Evolutionary conservation across 1,140 invertebrate species (phyloP).

Genomic region (Sarcophaga bullata): DNA sequence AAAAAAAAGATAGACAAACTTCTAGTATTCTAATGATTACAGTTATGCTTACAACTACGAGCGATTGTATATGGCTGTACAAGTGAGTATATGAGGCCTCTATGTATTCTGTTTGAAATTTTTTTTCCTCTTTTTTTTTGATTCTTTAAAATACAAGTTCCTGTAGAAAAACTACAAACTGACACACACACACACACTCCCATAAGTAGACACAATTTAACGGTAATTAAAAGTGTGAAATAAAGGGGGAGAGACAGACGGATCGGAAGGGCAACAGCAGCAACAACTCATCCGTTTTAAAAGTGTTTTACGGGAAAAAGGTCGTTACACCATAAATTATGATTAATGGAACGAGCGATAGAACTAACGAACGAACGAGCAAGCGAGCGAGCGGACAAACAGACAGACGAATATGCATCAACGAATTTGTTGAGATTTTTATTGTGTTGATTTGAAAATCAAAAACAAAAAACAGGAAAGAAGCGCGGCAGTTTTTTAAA

Average conservation of each 20-base stretch:
- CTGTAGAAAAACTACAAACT: not conserved
- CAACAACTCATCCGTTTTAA: not conserved
- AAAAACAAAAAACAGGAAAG: too few species aligned
- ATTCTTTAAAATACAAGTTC: too few species aligned
- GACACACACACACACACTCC: not conserved
- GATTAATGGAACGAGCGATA: not conserved
- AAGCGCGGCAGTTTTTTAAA: too few species aligned
- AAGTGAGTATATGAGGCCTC: not conserved
- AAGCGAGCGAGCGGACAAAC: too few species aligned
- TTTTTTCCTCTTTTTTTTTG: too few species aligned
- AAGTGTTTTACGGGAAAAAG: not conserved
- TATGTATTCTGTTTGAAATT: not conserved
- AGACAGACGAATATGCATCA: too few species aligned
- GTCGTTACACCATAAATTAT: constrained; percentile 19
- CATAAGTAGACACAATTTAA: constrained; percentile 28
- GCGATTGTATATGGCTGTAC: not conserved
- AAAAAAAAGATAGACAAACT: too few species aligned
- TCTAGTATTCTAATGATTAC: too few species aligned
- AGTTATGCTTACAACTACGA: not conserved
- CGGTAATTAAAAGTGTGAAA: constrained; percentile 38
- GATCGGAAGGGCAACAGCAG: not conserved
- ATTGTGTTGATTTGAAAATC: not conserved
- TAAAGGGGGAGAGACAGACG: not conserved
- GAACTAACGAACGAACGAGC: too few species aligned
- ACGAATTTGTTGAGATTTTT: constrained; percentile 33